Conservation (phyloP, 2,888 invertebrate genomes). For the Venusia cambrica region DNA sequence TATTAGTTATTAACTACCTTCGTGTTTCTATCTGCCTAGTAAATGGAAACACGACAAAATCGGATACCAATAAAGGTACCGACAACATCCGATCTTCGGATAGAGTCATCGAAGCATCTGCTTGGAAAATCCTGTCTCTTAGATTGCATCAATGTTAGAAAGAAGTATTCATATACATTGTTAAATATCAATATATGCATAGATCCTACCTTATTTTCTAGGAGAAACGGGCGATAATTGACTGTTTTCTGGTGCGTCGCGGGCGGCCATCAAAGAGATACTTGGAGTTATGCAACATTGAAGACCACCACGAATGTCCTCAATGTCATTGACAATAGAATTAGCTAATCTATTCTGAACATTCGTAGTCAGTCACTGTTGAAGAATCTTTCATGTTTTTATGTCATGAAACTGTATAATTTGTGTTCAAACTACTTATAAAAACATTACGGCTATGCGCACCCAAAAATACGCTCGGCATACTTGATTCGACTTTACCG, state of each 20-base stretch:
- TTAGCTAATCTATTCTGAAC: conserved; percentile 16
- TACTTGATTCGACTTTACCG: too few relatives aligned
- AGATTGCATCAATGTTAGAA: conserved; percentile 12
- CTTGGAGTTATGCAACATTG: conserved; percentile 14
- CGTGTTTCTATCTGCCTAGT: too few relatives aligned
- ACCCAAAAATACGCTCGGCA: too few relatives aligned
- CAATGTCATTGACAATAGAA: conserved; percentile 17
- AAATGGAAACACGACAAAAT: conserved; percentile 1
- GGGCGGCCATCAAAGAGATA: conserved; percentile 9
- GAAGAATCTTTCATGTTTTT: neutral
- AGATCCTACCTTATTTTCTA: conserved; percentile 2
- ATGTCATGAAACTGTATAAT: too few relatives aligned
- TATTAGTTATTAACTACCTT: too few relatives aligned
- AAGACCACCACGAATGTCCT: conserved; percentile 20
- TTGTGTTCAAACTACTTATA: too few relatives aligned
- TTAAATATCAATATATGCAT: too few relatives aligned
- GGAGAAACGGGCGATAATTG: neutral
- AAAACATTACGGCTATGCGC: too few relatives aligned
- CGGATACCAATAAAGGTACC: too few relatives aligned
- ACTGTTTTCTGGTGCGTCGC: neutral
- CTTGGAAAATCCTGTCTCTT: conserved; percentile 13
- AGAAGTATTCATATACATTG: too few relatives aligned
- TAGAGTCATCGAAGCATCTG: conserved; percentile 10
- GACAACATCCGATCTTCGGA: conserved; percentile 8
- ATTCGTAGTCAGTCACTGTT: conserved; percentile 10